Evolutionary conservation across 2,888 invertebrate genomes (phyloP), one percentile per base, ranked within the genome.

Genomic region (Diploptera punctata): DNA sequence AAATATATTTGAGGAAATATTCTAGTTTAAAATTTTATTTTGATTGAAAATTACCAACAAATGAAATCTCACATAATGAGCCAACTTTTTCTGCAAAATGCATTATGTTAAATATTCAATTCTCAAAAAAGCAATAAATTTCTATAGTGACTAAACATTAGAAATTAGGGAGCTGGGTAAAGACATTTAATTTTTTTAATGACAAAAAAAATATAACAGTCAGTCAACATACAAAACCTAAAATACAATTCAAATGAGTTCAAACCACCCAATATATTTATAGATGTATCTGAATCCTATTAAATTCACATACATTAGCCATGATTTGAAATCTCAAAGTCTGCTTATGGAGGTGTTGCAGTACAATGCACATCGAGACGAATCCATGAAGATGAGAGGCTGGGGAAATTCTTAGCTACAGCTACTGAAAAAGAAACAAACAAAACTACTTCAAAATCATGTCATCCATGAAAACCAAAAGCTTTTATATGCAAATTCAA

Each of bases 331-430:
- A 24, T 26, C 49, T 47, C n/a, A 29, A 68, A 54, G 33, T 54
- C 52, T 68, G 68, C 21, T 68, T 31, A 24, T 67, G 9, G 54
- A 33, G 52, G 68, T 52, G 54, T 29, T 68, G 68, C 19, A 24
- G 10, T 54, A 52, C 24, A 33, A n/a, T 67, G 67, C 38, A 71
- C 44, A 71, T 57, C 33, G 38, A 71, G 43, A 61, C 52, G n/a
- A 43, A 21, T 44, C 69, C 73, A 54, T 67, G 73, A 72, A 68
- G 71, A 54, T 26, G 19, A 62, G 33, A 69, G 13, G 73, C 73
- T 26, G 52, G 54, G 65, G 52, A 73, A 70, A 65, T 68, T 68
- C 68, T 61, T 21, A 38, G 47, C 57, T 52, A 69, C 73, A 73
- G 73, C 69, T 65, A 52, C 73, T 73, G 70, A 24, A 73, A 73